phyloP scores from a whole-genome alignment of 2,888 invertebrate species.

The Rhamnusium bicolor region DNA sequence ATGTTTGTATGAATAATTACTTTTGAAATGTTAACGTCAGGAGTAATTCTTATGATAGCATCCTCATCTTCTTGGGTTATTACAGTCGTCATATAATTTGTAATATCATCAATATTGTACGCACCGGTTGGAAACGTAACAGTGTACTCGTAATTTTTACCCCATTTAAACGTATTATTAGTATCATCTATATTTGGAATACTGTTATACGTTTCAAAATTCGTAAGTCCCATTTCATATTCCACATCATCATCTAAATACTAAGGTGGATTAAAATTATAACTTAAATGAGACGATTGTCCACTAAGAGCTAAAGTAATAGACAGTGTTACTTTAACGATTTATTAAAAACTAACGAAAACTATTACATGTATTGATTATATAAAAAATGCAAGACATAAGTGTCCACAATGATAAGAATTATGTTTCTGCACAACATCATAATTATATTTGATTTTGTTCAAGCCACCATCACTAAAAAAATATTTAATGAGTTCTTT shows the following conservation, averaged over 20 bases:
- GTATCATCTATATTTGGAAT: neutral
- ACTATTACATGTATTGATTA: neutral
- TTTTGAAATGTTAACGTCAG: conserved; percentile 1
- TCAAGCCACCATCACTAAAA: conserved; percentile 6
- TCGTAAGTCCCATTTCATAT: neutral
- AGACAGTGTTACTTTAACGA: neutral
- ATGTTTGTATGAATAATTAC: neutral
- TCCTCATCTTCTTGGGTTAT: neutral
- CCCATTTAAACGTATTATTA: neutral
- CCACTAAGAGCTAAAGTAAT: neutral
- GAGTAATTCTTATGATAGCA: neutral
- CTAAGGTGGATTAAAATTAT: neutral
- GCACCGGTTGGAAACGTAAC: neutral
- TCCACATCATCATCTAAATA: neutral
- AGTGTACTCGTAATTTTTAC: neutral
- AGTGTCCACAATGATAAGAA: conserved; percentile 1
- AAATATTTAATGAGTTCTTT: conserved; percentile 2
- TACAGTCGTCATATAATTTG: neutral
- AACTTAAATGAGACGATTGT: neutral
- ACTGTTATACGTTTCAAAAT: neutral
- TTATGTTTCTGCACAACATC: neutral
- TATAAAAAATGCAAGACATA: conserved; percentile 8
- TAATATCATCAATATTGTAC: conserved; percentile 6
- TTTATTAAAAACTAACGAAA: conserved; percentile 8
- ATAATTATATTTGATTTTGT: conserved; percentile 6